Evolutionary conservation across 2,888 invertebrate species (phyloP).

Genomic region (Amiota minor): DNA sequence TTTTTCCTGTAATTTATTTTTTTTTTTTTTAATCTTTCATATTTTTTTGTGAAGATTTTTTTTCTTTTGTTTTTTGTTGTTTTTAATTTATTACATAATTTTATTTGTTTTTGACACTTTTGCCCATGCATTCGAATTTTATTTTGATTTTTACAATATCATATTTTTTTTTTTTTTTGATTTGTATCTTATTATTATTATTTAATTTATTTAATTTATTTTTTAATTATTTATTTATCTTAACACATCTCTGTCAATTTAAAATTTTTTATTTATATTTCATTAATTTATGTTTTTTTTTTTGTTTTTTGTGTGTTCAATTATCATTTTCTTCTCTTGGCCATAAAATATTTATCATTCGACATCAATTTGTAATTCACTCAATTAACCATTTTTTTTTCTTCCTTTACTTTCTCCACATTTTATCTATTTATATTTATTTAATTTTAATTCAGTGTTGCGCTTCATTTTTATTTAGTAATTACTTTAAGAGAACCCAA

Average conservation of each 20-base stretch:
- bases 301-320: conserved; percentile 30
- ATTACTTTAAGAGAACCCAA: conserved; percentile 4
- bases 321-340: conserved; percentile 37
- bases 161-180: conserved; percentile 34
- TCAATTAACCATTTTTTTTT: conserved; percentile 18
- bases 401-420: neutral
- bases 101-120: conserved; percentile 44
- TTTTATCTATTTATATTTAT: no score
- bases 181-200: conserved; percentile 34
- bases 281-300: conserved; percentile 31
- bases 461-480: no score
- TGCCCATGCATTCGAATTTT: conserved; percentile 21
- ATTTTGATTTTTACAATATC: conserved; percentile 22
- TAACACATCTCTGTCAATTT: conserved; percentile 22
- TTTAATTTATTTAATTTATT: conserved; percentile 30
- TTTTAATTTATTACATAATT: conserved; percentile 43
- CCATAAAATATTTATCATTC: conserved; percentile 39
- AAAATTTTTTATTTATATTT: conserved; percentile 23
- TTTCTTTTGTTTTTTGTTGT: conserved; percentile 54
- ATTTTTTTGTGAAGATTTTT: conserved; percentile 32
- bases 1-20: conserved; percentile 38
- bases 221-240: conserved; percentile 16
- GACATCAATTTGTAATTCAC: conserved; percentile 24
- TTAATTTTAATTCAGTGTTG: no score
- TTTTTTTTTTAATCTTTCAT: conserved; percentile 28